Evolutionary conservation across 2,888 invertebrate genomes (phyloP).

Genomic region (Kryphioiulus occultus): DNA sequence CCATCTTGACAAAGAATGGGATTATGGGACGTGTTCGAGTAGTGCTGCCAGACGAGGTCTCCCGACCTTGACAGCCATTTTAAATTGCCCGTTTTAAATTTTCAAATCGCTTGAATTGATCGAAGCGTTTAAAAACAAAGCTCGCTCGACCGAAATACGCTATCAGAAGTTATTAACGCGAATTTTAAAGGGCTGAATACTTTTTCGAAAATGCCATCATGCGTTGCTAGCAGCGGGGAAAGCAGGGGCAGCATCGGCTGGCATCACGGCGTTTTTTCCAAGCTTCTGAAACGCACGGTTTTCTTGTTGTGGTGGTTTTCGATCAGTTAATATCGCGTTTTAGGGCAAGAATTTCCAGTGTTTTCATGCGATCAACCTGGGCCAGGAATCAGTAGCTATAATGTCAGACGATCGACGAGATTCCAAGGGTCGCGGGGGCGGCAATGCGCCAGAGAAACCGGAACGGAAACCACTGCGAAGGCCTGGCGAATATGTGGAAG

Average conservation of each 20-base stretch:
- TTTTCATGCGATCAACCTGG: background rate
- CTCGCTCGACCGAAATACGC: no score
- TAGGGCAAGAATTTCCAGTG: background rate
- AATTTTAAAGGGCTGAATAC: no score
- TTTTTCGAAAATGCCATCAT: background rate
- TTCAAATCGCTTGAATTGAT: no score
- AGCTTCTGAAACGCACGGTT: constrained; percentile 7
- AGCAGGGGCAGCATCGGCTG: background rate
- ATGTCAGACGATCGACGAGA: constrained; percentile 47
- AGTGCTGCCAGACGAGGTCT: background rate
- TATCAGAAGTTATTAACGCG: no score
- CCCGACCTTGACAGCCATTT: background rate
- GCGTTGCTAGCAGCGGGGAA: no score
- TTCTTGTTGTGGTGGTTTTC: constrained; percentile 11
- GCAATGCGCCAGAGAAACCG: background rate
- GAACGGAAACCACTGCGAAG: constrained; percentile 33
- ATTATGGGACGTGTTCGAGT: no score
- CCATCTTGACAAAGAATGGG: background rate
- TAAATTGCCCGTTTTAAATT: background rate
- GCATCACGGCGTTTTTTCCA: background rate
- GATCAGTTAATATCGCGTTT: background rate
- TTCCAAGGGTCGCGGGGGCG: background rate
- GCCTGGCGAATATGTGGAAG: background rate
- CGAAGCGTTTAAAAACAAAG: no score
- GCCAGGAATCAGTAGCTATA: background rate